Base-by-base conservation (phyloP, 2,797 vertebrate genomes). In the Alca torda region DNA sequence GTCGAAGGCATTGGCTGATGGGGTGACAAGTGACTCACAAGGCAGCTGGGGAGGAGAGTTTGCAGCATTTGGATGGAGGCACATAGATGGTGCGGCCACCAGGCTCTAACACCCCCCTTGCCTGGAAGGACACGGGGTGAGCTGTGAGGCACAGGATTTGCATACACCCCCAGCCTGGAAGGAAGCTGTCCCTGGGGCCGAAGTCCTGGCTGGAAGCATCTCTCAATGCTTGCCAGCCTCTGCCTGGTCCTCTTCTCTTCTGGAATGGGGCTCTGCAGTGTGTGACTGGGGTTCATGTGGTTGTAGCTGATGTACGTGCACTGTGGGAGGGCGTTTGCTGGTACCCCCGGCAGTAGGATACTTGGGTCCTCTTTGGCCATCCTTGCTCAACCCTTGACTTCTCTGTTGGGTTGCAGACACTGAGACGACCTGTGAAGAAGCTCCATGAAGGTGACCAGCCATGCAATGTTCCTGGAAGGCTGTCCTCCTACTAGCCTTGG, bases 391-490 rank as follows among this genome's bases (percentile, higher is more conserved):
- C 15, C 31, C 3, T 0, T 89, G 60, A 70, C 85, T 90, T 96
- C 70, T 96, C 65, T 90, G 20, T 97, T 97, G 73, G 88, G 54
- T 92, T 77, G 23, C 97, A 98, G 97, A 97, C 83, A 97, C 95
- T 6, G 16, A 84, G 84, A 92, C 70, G 0, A 92, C 92, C 86
- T 95, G 87, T 11, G 86, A 95, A 97, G 97, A 96, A 92, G 96
- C 98, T 97, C 98, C 97, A 99, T 99, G 99, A 99, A 98, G 99
- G 98, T 98, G 98, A 98, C 98, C 98, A 99, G 99, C 98, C 99
- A 99, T 99, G 99, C 99, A 99, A 98, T 99, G 99, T 98, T 99
- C 99, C 98, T 99, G 99, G 99, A 99, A 99, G 99, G 99, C 99
- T 97, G 99, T 99, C 98, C 98, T 99, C 97, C 98, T 99, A 97